These are phyloP conservation scores for Portevinia maculata DNA, from an alignment of 2,888 invertebrate species.

Conservation along the genomic window DNA sequence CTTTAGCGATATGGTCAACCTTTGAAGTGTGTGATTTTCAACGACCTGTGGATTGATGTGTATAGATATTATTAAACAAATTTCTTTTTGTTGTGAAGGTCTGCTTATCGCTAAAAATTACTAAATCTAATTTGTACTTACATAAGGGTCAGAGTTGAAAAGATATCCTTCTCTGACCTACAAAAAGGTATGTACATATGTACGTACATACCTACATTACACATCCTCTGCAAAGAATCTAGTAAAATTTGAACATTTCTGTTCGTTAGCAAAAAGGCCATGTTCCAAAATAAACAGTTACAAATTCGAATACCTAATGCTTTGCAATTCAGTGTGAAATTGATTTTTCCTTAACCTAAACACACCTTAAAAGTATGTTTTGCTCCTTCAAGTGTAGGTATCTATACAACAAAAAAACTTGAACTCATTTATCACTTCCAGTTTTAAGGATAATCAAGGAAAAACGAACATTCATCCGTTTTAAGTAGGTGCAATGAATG, in stretches of 20 bases:
- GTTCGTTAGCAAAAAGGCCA: neutral
- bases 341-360: slow-evolving; percentile 58
- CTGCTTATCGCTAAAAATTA: neutral
- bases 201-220: neutral
- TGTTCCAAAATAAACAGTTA: slow-evolving; percentile 36
- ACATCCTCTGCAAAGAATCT: neutral
- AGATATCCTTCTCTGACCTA: slow-evolving; percentile 1
- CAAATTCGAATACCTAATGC: slow-evolving; percentile 31
- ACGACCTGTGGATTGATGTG: neutral
- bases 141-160: neutral
- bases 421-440: slow-evolving; percentile 64
- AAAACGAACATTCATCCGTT: slow-evolving; percentile 64
- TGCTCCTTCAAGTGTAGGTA: slow-evolving; percentile 3
- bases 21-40: neutral
- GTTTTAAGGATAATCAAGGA: slow-evolving; percentile 40
- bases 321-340: slow-evolving; percentile 65
- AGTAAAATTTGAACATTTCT: neutral
- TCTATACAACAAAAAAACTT: slow-evolving; percentile 14
- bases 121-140: neutral
- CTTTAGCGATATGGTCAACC: too few relatives aligned
- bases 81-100: neutral
- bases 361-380: slow-evolving; percentile 45
- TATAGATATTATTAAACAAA: neutral
- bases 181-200: neutral
- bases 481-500: slow-evolving; percentile 68